Conservation (phyloP, 2,888 invertebrate species). For the Nebria brevicollis region DNA sequence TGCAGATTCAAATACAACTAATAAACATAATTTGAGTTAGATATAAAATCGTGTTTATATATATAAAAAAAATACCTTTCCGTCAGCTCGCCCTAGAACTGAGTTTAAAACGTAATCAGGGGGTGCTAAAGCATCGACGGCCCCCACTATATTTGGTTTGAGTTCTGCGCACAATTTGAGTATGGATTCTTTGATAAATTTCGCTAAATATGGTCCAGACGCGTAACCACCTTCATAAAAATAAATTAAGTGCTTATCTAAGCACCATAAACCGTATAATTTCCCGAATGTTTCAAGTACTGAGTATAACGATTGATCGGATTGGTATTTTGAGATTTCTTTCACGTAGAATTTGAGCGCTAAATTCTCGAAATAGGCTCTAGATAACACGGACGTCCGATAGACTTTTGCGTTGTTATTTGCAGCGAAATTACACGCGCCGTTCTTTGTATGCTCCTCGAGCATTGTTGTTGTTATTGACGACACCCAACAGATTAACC, state of each 20-base stretch:
- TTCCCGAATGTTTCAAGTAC: conserved; percentile 66
- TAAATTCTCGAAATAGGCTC: conserved; percentile 80
- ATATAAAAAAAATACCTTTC: conserved; percentile 68
- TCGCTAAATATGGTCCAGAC: conserved; percentile 63
- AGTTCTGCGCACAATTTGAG: conserved; percentile 74
- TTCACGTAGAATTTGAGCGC: conserved; percentile 67
- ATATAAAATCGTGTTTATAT: too few relatives aligned
- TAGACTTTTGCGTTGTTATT: conserved; percentile 85
- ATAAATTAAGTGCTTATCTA: conserved; percentile 70
- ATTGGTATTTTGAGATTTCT: conserved; percentile 58
- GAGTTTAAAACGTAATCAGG: conserved; percentile 92
- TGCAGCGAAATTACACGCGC: conserved; percentile 78
- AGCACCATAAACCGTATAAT: conserved; percentile 69
- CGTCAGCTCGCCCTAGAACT: conserved; percentile 85
- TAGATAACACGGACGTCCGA: conserved; percentile 77
- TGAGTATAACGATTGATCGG: conserved; percentile 58
- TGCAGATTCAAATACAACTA: conserved; percentile 81
- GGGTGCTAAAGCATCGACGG: conserved; percentile 88
- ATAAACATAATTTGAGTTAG: conserved; percentile 49
- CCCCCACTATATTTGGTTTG: conserved; percentile 79
- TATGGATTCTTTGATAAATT: conserved; percentile 73
- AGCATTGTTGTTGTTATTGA: conserved; percentile 74
- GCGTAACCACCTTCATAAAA: conserved; percentile 70
- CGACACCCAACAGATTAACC: conserved; percentile 85
- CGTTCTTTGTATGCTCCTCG: conserved; percentile 66